These are phyloP conservation scores for Bradynema listronoti DNA, from an alignment of 1,140 invertebrate species.

Conservation along the genomic window DNA sequence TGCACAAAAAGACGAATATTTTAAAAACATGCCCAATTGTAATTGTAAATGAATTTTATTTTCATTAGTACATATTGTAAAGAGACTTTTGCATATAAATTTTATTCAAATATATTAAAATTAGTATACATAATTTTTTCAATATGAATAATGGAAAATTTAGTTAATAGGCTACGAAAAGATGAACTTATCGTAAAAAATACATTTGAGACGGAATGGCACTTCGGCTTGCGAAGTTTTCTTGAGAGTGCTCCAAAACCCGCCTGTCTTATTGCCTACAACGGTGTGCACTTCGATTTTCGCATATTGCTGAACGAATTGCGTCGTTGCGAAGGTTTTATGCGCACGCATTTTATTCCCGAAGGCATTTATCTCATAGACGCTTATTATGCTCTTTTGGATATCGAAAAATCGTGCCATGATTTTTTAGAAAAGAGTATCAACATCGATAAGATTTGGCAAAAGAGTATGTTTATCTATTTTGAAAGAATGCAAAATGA, in stretches of 20 bases:
- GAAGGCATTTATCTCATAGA: conserved; percentile 36
- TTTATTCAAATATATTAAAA: conserved; percentile 2
- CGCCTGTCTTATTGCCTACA: conserved; percentile 42
- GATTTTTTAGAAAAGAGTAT: background rate
- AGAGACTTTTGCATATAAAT: background rate
- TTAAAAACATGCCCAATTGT: background rate
- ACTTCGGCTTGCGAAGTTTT: conserved; percentile 32
- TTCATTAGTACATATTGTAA: background rate
- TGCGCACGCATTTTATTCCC: conserved; percentile 17
- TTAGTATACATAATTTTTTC: background rate
- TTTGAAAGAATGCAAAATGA: no score
- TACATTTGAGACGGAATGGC: conserved; percentile 41
- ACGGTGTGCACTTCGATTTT: conserved; percentile 39
- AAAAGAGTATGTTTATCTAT: no score
- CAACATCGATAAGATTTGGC: no score
- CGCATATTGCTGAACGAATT: conserved; percentile 37
- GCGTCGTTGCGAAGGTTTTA: conserved; percentile 7
- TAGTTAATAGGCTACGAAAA: background rate
- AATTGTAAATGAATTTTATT: conserved; percentile 9
- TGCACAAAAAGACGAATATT: no score
- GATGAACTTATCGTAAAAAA: conserved; percentile 28
- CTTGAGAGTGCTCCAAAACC: conserved; percentile 30
- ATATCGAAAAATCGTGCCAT: conserved; percentile 29
- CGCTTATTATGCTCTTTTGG: conserved; percentile 25
- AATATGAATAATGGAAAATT: conserved; percentile 8